Base-by-base conservation (phyloP, 2,888 invertebrate species). In the Isoperla grammatica region DNA sequence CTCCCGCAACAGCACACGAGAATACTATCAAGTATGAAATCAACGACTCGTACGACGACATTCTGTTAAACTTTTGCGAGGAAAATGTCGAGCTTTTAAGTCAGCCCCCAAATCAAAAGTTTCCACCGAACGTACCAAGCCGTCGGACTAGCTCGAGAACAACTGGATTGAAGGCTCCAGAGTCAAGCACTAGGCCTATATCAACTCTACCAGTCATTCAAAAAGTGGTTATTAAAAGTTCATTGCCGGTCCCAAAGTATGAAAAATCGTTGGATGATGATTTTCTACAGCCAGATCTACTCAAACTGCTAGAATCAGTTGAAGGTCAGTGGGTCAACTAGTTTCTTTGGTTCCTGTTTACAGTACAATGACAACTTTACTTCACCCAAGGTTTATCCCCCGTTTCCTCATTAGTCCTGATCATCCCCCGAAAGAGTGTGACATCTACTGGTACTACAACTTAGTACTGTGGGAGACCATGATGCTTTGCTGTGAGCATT, bases 21-120 rank as follows among this genome's bases (percentile, higher is more conserved):
- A 37, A 2, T 53, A n/a, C 19, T 35, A 48, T 19, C 12, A 48
- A 37, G 13, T n/a, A 43, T 43, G 35, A 13, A 6, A 42, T 42
- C 20, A 37, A 59, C 20, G 59, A 59, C 39, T 59, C 59, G 12
- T 59, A 54, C 43, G 59, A 59, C 45, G 46, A 29, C 20, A 45
- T 46, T 42, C 46, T 59, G 20, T 19, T 45, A 13, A 54, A 22
- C 8, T 59, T 59, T 13, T 43, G 46, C 19, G 59, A 59, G 9
- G 54, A 54, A 46, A 55, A 59, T 54, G 46, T 54, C n/a, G 46
- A 54, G 12, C 29, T 59, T 15, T 20, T 59, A 3, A 59, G 58
- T 23, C 58, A 59, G 40, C 40, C 42, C 43, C 29, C n/a, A 4
- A 22, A 50, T 22, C 29, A 29, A 50, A 15, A 50, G 29, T 29